Base-by-base conservation (phyloP, 2,113 vertebrate genomes). In the Echinops telfairi region DNA sequence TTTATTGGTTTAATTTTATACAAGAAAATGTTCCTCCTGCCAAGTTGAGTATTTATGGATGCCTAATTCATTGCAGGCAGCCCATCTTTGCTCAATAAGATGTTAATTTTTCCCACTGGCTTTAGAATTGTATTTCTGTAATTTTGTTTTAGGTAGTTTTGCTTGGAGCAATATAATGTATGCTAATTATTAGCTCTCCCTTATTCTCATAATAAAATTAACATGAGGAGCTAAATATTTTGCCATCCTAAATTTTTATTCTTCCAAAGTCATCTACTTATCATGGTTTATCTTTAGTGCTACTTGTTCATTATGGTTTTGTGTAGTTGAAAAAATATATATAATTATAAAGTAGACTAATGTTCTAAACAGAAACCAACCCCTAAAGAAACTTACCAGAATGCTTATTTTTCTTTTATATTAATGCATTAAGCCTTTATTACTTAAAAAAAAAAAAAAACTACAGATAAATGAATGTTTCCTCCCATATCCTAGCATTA, bases 271-370 rank as follows among this genome's bases (percentile, higher is more conserved):
- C 71, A 84, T 66, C 47, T 75, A 19, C n/a, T 75, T 94, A 73
- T 92, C 25, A 83, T 94, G n/a, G 4, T 84, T 93, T 58, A 76
- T 76, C 92, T 76, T 92, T 89, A 89, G 43, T 91, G 36, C 36
- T 91, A 60, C 31, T 92, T 43, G 17, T 47, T 95, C 1, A 25
- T 75, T 81, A 58, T 33, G 17, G 2, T 70, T 91, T 93, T 92
- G 43, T 84, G 57, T 89, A 93, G 62, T 93, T 91, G 60, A 6
- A 22, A 60, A 92, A 80, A 78, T 78, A 84, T 17, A 62, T 94
- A 85, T 79, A 47, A 77, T 84, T 68, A 78, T 86, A 64, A 31
- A 78, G 40, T 60, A 4, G 83, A 62, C 19, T 62, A 92, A 82
- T 36, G 4, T 70, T 93, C 66, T 83, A 57, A 89, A 75, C 20